Percentiles rank a stretch among this genome's conserved stretches.
Conservation (phyloP, 1,140 invertebrate genomes). For the Tetramorium simillimum region DNA sequence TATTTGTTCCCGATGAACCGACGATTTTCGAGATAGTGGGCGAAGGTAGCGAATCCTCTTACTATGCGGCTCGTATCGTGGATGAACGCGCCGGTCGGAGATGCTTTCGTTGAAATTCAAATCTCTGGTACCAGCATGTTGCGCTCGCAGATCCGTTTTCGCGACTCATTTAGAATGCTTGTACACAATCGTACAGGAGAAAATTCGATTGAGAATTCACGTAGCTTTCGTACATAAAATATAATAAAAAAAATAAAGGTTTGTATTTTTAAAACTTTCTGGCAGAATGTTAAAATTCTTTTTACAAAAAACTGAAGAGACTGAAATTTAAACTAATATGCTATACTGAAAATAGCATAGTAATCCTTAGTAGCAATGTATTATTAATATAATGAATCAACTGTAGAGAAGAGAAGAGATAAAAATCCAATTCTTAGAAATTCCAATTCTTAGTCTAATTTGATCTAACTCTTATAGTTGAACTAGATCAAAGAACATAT, state of each 20-base stretch:
- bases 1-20: constrained; percentile 75
- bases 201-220: not conserved
- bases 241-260: not conserved
- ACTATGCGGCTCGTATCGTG: constrained; percentile 13
- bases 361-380: not conserved
- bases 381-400: not conserved
- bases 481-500: not conserved
- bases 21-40: constrained; percentile 66
- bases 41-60: constrained; percentile 51
- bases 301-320: not conserved
- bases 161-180: constrained; percentile 29
- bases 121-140: constrained; percentile 11
- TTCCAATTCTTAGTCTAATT: too few species aligned
- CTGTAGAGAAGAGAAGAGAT: not conserved
- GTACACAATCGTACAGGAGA: constrained; percentile 16
- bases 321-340: not conserved
- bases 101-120: constrained; percentile 56
- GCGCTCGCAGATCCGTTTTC: constrained; percentile 21
- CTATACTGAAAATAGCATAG: not conserved
- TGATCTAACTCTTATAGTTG: not conserved
- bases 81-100: constrained; percentile 1
- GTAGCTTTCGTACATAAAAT: not conserved
- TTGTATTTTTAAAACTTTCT: not conserved
- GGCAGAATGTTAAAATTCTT: not conserved
- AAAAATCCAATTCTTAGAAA: not conserved